A percentile compares a stretch with the other conserved stretches of the same genome.
phyloP scores from a whole-genome alignment of 2,888 invertebrate species.

The Nudaria mundana region DNA sequence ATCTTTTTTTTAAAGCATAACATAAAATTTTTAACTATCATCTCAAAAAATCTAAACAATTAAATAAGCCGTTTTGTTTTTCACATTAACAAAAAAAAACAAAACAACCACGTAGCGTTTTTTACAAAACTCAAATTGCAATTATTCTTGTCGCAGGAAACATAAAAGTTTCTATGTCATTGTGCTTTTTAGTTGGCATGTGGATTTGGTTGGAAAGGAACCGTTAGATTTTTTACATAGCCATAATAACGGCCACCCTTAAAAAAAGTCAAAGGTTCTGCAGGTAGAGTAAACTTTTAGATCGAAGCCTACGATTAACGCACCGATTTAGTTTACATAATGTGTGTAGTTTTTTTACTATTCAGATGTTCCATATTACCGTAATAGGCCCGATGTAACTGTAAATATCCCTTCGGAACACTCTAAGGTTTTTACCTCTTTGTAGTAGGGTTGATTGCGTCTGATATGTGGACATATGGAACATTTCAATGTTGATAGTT shows the following conservation, averaged over 20 bases:
- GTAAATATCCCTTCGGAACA: constrained; percentile 41
- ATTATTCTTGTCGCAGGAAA: constrained; percentile 64
- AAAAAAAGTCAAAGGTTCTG: constrained; percentile 58
- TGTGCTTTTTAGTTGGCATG: constrained; percentile 72
- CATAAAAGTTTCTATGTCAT: constrained; percentile 68
- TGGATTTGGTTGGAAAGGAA: constrained; percentile 66
- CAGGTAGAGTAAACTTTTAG: constrained; percentile 74
- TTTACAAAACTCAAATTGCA: constrained; percentile 41
- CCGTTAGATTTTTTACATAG: constrained; percentile 70
- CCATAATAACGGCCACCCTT: constrained; percentile 72
- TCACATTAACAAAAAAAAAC: constrained; percentile 24
- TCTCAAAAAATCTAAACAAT: constrained; percentile 18
- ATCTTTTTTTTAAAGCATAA: too few species aligned
- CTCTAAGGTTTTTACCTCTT: constrained; percentile 24
- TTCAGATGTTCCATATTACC: constrained; percentile 51
- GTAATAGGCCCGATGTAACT: constrained; percentile 52
- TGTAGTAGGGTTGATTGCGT: constrained; percentile 26
- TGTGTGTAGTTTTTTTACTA: constrained; percentile 42
- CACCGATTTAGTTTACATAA: constrained; percentile 59
- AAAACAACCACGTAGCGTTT: constrained; percentile 23
- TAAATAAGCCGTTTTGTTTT: constrained; percentile 11
- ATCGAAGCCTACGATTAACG: constrained; percentile 65
- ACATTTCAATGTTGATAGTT: constrained; percentile 19
- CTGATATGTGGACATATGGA: constrained; percentile 30
- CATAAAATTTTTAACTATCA: constrained; percentile 15